phyloP scores from a whole-genome alignment of 1,140 invertebrate species.

The Drosophila teissieri region DNA sequence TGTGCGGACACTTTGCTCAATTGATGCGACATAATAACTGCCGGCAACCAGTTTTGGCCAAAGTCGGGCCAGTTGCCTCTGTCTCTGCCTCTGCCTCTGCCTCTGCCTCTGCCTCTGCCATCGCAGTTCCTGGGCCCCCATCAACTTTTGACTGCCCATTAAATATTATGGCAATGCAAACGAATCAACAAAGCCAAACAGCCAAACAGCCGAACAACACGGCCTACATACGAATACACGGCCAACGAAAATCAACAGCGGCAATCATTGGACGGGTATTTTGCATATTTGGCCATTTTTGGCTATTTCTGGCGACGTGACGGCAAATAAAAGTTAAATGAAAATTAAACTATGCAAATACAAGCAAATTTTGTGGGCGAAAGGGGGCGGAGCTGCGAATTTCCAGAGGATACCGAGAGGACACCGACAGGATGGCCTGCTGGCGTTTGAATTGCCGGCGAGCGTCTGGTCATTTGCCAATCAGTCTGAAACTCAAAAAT shows the following conservation, averaged over 20 bases:
- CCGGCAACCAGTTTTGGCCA: slow-evolving; percentile 9
- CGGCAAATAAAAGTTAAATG: slow-evolving; percentile 71
- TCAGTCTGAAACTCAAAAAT: no score
- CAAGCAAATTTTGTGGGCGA: slow-evolving; percentile 17
- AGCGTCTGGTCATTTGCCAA: no score
- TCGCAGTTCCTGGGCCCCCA: neutral
- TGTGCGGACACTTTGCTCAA: slow-evolving; percentile 65
- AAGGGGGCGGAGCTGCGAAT: neutral
- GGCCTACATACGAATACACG: neutral
- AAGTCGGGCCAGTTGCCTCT: neutral
- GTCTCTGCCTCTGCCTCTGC: no score
- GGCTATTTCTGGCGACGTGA: slow-evolving; percentile 51
- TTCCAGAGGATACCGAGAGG: neutral
- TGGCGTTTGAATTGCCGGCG: neutral
- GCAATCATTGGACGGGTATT: slow-evolving; percentile 42
- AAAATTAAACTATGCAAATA: slow-evolving; percentile 66
- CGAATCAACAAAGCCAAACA: slow-evolving; percentile 40
- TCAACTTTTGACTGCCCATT: slow-evolving; percentile 62
- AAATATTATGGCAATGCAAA: slow-evolving; percentile 74
- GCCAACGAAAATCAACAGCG: slow-evolving; percentile 11
- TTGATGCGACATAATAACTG: slow-evolving; percentile 74
- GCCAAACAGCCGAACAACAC: slow-evolving; percentile 2
- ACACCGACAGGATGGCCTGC: no score
- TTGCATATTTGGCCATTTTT: slow-evolving; percentile 54
- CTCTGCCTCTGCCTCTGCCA: neutral